phyloP scores from a whole-genome alignment of 2,888 invertebrate species.

The Acronicta aceris region DNA sequence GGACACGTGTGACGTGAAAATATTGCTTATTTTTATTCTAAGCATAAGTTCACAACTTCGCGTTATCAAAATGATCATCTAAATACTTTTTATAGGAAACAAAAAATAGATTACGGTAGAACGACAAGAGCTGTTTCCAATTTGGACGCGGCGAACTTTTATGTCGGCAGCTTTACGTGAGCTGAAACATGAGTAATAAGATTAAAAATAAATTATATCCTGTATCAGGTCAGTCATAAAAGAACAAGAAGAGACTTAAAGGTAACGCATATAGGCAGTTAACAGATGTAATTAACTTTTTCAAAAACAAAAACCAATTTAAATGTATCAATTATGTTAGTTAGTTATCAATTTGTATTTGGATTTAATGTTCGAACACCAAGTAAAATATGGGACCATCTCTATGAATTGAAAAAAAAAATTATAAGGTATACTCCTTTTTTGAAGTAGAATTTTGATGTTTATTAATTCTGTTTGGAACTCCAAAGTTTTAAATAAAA shows the following conservation, averaged over 20 bases:
- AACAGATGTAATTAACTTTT: no score
- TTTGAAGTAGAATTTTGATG: conserved; percentile 1
- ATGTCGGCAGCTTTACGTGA: conserved; percentile 85
- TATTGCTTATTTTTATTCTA: conserved; percentile 34
- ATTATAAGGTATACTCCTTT: no score
- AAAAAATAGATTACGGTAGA: conserved; percentile 65
- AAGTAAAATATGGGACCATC: no score
- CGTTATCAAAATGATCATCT: conserved; percentile 34
- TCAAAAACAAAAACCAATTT: no score
- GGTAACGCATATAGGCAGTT: no score
- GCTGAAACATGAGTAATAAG: conserved; percentile 85
- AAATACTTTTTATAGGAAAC: conserved; percentile 51
- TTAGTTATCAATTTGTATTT: no score
- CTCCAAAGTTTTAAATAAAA: conserved; percentile 7
- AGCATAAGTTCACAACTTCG: conserved; percentile 25
- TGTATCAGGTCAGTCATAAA: conserved; percentile 73
- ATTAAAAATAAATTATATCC: conserved; percentile 86
- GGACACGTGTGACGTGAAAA: conserved; percentile 8
- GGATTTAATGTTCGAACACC: no score
- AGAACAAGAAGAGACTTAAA: conserved; percentile 56
- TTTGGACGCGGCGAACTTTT: conserved; percentile 84
- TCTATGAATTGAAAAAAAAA: no score
- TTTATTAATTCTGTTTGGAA: background rate
- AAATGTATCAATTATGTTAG: no score
- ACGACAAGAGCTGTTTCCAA: conserved; percentile 80